Conservation (phyloP, 2,797 vertebrate genomes). For the Sebastes vulpes region DNA sequence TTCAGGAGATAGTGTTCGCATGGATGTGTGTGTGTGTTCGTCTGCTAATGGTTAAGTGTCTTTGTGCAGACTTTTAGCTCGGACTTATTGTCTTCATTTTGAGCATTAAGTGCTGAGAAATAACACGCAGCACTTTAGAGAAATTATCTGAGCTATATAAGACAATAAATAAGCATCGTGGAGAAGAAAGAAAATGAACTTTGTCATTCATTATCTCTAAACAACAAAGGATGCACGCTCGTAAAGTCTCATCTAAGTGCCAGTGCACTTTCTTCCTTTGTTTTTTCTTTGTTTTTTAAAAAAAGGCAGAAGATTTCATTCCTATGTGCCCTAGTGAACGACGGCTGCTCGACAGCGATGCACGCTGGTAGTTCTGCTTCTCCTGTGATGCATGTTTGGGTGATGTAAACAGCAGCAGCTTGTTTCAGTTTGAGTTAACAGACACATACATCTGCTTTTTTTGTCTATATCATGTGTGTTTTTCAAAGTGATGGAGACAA, state of each 20-base stretch:
- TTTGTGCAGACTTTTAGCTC: neutral
- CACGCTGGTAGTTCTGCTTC: neutral
- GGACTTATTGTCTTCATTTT: neutral
- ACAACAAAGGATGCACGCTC: neutral
- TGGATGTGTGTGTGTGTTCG: neutral
- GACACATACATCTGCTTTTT: neutral
- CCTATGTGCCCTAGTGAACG: neutral
- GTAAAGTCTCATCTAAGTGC: neutral
- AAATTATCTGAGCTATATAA: neutral
- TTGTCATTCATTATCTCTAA: neutral
- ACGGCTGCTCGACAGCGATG: neutral
- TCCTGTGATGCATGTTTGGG: neutral
- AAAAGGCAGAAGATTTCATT: neutral
- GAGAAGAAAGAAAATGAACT: neutral
- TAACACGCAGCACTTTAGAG: neutral
- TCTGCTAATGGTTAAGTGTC: neutral
- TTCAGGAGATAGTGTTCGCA: neutral
- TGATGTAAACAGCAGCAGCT: neutral
- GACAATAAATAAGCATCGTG: neutral
- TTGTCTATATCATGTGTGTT: neutral
- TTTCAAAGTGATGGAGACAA: slow-evolving; percentile 3
- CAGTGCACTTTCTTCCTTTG: neutral
- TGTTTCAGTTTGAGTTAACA: neutral
- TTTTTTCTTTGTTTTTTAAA: neutral
- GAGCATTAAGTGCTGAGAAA: neutral